Evolutionary conservation across 92 coral and sea anemone genomes (phyloP), one percentile per base, ranked within the genome.

Genomic region (Parazoanthus atlanticus): DNA sequence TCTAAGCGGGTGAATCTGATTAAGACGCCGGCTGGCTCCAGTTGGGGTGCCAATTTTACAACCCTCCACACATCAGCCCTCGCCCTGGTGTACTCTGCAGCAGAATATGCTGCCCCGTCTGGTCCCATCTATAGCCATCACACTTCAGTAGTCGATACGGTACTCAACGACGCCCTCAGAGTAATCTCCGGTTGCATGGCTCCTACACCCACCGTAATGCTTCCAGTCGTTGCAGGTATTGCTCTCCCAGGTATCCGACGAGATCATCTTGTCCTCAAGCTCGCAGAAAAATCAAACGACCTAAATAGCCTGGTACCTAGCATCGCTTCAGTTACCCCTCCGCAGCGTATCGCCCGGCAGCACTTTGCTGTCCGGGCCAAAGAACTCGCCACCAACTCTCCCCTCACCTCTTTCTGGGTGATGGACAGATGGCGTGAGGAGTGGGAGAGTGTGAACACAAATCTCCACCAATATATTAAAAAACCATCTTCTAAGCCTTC

Each of bases 311-410:
- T 71, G 38, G 76, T 29, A 29, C 76, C 40, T 0, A 71, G 76
- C 76, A 71, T 30, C 25, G 19, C 17, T 29, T 71, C 21, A 71
- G 38, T 71, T 69, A 69, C 74, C 74, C 30, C 74, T 69, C 74
- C 74, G 15, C 8, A 69, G 74, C 33, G 58, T 49, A 13, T 49
- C 17, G 58, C 17, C 58, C 78, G 47, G 78, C n/a, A 74, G 78
- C 78, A 74, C 78, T 74, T 74, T 74, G 49, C 49, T 74, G 78
- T 74, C 25, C 47, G 78, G 78, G 49, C 78, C 78, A 74, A 74
- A 74, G 46, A 74, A 74, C 78, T 74, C 47, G 78, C 78, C 78
- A 74, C 78, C 78, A 74, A 74, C 78, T 74, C 78, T 74, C 78
- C 49, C 49, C 78, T 74, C 78, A 74, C 78, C 78, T 74, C 46